Percentiles rank a stretch among this genome's conserved stretches.
Evolutionary conservation across 2,888 invertebrate species (phyloP).

Genomic region (Euplagia quadripunctaria): DNA sequence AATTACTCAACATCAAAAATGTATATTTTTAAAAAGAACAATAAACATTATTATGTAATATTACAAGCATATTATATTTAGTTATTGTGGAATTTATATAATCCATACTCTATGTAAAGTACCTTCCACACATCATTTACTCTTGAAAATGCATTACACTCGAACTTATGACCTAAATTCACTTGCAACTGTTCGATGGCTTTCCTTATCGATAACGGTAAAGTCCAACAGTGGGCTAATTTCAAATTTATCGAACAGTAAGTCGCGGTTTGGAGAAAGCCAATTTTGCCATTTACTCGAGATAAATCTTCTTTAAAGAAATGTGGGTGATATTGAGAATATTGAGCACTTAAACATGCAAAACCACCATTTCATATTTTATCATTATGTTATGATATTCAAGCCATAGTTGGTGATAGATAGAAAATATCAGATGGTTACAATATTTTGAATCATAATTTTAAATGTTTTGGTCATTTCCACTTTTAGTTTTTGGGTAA

Average conservation of each 20-base stretch:
- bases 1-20: no score
- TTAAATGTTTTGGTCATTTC: no score
- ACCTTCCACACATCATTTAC: not conserved
- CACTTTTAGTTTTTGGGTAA: no score
- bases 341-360: not conserved
- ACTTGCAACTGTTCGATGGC: conserved; percentile 21
- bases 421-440: no score
- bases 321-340: not conserved
- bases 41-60: not conserved
- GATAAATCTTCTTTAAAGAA: not conserved
- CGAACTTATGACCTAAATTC: conserved; percentile 27
- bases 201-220: conserved; percentile 38
- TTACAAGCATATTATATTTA: no score
- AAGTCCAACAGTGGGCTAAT: conserved; percentile 25
- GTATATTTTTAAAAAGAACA: no score
- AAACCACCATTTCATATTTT: not conserved
- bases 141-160: conserved; percentile 14
- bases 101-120: not conserved
- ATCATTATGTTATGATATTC: no score
- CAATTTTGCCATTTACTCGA: not conserved
- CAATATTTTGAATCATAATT: no score
- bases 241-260: conserved; percentile 8
- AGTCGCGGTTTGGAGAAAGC: conserved; percentile 2
- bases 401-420: no score
- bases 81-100: not conserved